Base-by-base conservation (phyloP, 2,888 invertebrate genomes). In the Drosophila austrosaltans region DNA sequence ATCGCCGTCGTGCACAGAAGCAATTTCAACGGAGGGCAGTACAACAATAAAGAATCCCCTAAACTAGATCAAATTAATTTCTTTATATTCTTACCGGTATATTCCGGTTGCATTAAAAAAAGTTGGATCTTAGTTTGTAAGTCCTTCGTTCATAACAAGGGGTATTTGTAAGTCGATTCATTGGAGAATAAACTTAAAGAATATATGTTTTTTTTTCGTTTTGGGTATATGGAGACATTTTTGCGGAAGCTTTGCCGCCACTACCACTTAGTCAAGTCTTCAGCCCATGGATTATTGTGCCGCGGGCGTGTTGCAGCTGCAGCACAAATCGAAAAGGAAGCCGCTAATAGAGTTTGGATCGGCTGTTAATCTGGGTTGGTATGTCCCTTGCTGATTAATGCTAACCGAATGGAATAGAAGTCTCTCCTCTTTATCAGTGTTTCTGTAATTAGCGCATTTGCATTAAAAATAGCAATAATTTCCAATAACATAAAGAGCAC, bases 381-480 rank as follows among this genome's bases (percentile, higher is more conserved):
- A 85, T 87, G 82, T 69, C 80, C 10, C 36, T 36, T 25, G 48
- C 48, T 48, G 48, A 48, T 48, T 48, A 48, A 48, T 48, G 48
- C 48, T 48, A 48, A 48, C 48, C 12, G 12, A 22, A 48, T 48
- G 48, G 48, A 48, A 48, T 48, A 25, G 25, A 25, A 48, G 48
- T 12, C 48, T 25, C 22, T 44, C 48, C 25, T 83, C 72, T 58
- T 86, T 86, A 86, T 86, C 85, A 86, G 88, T 86, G 85, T 88
- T 88, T 48, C 22, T 88, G 88, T 86, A 86, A 88, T 88, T 86
- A 88, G 88, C 88, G 88, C 87, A 88, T 86, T 86, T 88, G 88
- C 85, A 86, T 86, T 86, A 88, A 86, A 86, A 86, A 88, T 86
- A 86, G 88, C 85, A 86, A 86, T 86, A 86, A 88, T 86, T 86